Evolutionary conservation across 2,797 vertebrate genomes (phyloP).

Genomic region (Alfaro cultratus): DNA sequence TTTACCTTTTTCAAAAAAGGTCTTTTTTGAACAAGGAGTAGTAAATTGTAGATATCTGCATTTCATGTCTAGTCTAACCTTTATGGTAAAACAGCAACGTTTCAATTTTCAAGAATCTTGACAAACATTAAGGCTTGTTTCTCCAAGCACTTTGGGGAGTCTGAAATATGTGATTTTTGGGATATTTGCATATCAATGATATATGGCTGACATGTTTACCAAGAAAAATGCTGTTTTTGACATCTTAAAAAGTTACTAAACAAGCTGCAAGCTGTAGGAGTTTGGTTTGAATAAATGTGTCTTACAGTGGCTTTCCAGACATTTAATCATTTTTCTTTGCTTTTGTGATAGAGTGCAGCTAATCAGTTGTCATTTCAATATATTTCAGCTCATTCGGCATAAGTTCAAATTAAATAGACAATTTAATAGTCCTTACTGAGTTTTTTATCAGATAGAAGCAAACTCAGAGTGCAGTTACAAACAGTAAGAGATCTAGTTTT

Average conservation of each 20-base stretch:
- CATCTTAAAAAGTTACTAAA: background rate
- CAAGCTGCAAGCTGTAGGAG: background rate
- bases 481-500: background rate
- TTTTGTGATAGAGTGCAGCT: background rate
- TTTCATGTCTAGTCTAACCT: background rate
- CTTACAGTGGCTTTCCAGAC: background rate
- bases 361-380: background rate
- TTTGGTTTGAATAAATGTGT: background rate
- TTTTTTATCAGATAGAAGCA: background rate
- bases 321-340: background rate
- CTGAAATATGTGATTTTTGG: background rate
- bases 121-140: background rate
- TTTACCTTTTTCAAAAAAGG: too few relatives aligned
- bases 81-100: background rate
- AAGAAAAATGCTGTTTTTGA: background rate
- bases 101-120: background rate
- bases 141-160: background rate
- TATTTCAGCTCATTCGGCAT: background rate
- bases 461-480: background rate
- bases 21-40: background rate
- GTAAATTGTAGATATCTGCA: background rate
- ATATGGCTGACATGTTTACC: background rate
- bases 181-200: background rate
- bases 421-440: background rate
- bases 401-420: background rate